phyloP scores from a whole-genome alignment of 2,113 vertebrate species.

The Lethenteron camtschaticum region DNA sequence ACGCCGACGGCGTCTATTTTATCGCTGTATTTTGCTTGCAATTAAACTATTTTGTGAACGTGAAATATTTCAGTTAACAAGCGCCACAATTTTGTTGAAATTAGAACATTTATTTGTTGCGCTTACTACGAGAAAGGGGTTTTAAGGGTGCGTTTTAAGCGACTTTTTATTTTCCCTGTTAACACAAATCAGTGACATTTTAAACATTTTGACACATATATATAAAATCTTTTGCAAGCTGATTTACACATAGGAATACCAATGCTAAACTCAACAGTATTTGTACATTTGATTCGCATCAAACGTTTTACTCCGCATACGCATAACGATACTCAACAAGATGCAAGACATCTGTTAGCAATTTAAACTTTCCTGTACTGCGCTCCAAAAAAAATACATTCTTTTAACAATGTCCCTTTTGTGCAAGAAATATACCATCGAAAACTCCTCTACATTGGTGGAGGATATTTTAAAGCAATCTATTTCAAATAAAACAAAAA shows the following conservation, averaged over 20 bases:
- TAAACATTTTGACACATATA: neutral
- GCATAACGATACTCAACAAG: no score
- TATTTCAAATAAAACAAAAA: no score
- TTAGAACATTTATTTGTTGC: neutral
- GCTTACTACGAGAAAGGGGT: neutral
- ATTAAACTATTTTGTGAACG: no score
- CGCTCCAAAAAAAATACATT: neutral
- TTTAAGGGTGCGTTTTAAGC: neutral
- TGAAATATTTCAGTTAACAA: neutral
- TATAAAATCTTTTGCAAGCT: neutral
- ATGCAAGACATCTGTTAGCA: no score
- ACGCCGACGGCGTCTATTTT: no score
- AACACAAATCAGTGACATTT: neutral
- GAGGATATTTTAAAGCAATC: no score
- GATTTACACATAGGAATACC: neutral
- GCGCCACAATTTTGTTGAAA: neutral
- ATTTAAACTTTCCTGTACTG: neutral
- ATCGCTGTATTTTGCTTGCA: no score
- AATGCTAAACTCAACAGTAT: neutral
- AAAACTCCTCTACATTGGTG: no score
- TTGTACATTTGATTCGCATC: neutral
- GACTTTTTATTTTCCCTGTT: neutral
- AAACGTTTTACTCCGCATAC: neutral
- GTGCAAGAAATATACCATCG: no score
- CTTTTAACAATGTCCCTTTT: no score